A percentile compares a stretch with the other conserved stretches of the same genome.
phyloP scores from a whole-genome alignment of 2,888 invertebrate species.

The Blera fallax region DNA sequence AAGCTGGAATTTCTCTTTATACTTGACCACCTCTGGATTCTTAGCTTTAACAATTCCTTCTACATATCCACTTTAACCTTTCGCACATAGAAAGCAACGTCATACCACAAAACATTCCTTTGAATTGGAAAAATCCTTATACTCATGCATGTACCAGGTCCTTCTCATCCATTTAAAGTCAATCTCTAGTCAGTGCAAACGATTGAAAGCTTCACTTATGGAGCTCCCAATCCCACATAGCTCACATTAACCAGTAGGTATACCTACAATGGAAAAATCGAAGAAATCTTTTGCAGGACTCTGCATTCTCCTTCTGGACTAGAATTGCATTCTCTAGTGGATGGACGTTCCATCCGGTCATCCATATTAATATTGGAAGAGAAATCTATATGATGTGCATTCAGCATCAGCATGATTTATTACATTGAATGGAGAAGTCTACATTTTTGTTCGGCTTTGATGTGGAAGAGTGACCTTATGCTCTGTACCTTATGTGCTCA shows the following conservation, averaged over 20 bases:
- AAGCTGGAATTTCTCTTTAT: no score
- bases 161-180: constrained; percentile 37
- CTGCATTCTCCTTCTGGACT: constrained; percentile 12
- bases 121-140: constrained; percentile 20
- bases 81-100: not conserved
- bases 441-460: constrained; percentile 1
- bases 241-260: constrained; percentile 10
- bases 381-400: constrained; percentile 70
- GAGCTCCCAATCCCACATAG: constrained; percentile 41
- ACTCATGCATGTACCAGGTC: constrained; percentile 47
- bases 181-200: constrained; percentile 44
- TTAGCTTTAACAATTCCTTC: not conserved
- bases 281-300: constrained; percentile 32
- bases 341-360: constrained; percentile 52
- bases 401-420: constrained; percentile 70
- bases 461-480: constrained; percentile 49
- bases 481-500: not conserved
- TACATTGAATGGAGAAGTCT: constrained; percentile 33
- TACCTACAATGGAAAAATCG: not conserved
- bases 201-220: constrained; percentile 61
- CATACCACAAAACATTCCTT: not conserved
- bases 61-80: not conserved
- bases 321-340: constrained; percentile 28
- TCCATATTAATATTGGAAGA: constrained; percentile 67
- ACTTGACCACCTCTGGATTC: not conserved